Evolutionary conservation across 2,888 invertebrate species (phyloP), one percentile per base, ranked within the genome.

Genomic region (Ctena decussata): DNA sequence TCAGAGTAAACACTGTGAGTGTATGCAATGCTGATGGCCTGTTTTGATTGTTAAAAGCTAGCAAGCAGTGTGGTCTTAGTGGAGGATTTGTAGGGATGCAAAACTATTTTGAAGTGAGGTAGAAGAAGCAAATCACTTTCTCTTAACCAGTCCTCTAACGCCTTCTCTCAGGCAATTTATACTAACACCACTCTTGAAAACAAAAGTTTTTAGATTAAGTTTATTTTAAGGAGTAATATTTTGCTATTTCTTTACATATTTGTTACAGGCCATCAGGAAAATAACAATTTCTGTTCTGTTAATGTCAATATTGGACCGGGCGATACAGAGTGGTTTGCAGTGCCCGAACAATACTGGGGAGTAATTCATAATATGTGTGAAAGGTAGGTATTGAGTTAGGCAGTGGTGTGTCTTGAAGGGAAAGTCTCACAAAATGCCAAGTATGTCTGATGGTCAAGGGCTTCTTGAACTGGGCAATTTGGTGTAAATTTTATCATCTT

Each of bases 321-420:
- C 27, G 99, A 99, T 96, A 99, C 99, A 96, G 99, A 99, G 96
- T 99, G 99, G 99, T 99, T 99, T 96, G 99, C 98, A 70, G 99
- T 99, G 57, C 99, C 99, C 15, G 99, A 99, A 96, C 98, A 98
- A 32, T 99, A 99, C 96, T 99, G 99, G 99, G 99, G 99, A 89
- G 98, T 98, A 46, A 98, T 99, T 92, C 97, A 98, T 94, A 97
- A 97, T 91, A 97, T 99, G 78, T 99, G 99, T 96, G 99, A 99
- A 96, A 97, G 96, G 96, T 96, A 91, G 92, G 94, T 86, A 15
- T 18, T 37, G n/a, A n/a, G n/a, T n/a, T n/a, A n/a, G n/a, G n/a
- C n/a, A n/a, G n/a, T n/a, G n/a, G n/a, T n/a, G n/a, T n/a, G n/a
- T n/a, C n/a, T n/a, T n/a, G n/a, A n/a, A n/a, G n/a, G n/a, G n/a